Conservation (phyloP, 2,797 vertebrate genomes). For the Eleutherodactylus coqui region DNA sequence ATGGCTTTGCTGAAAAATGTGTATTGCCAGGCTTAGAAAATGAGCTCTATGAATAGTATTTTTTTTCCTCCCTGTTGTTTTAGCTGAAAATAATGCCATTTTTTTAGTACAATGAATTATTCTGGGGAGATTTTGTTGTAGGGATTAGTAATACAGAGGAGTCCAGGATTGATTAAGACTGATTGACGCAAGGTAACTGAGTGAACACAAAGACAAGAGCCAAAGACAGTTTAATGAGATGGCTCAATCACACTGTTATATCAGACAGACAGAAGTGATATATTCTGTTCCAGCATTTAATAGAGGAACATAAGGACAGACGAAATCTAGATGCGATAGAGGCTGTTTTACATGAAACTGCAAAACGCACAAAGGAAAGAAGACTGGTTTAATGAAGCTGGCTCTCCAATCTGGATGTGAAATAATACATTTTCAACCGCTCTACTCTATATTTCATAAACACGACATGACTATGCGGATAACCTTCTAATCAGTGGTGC, state of each 20-base stretch:
- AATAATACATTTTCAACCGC: constrained; percentile 8
- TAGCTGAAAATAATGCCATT: constrained; percentile 35
- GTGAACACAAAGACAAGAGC: constrained; percentile 52
- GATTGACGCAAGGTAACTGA: constrained; percentile 53
- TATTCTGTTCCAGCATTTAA: constrained; percentile 46
- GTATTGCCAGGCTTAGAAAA: constrained; percentile 31
- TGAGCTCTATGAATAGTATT: constrained; percentile 11
- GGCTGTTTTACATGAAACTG: constrained; percentile 30
- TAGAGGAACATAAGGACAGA: constrained; percentile 36
- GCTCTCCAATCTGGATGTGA: not conserved
- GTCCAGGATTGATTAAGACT: constrained; percentile 51
- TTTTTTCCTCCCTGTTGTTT: constrained; percentile 43
- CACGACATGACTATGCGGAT: not conserved
- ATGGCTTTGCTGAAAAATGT: constrained; percentile 34
- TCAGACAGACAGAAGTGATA: constrained; percentile 48
- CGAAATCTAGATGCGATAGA: constrained; percentile 29
- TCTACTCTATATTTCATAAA: not conserved
- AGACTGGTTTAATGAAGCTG: not conserved
- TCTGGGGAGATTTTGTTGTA: constrained; percentile 30
- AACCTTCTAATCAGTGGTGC: not conserved
- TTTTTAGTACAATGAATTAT: constrained; percentile 45
- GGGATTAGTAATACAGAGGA: constrained; percentile 48
- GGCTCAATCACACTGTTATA: constrained; percentile 51
- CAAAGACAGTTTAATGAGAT: constrained; percentile 52
- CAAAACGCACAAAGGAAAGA: not conserved